Evolutionary conservation across 1,140 invertebrate genomes (phyloP).

Genomic region (Polyergus mexicanus): DNA sequence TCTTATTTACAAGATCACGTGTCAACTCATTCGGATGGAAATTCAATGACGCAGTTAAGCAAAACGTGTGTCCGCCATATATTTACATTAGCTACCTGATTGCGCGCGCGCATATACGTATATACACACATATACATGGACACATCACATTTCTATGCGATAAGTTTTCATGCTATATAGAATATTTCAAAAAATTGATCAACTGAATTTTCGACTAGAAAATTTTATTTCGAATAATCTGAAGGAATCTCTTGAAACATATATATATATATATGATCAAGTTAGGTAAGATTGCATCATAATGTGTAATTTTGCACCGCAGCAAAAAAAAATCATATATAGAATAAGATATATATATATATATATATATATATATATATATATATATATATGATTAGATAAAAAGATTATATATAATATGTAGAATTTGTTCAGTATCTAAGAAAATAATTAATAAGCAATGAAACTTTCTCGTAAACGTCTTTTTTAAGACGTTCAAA

Average conservation of each 20-base stretch:
- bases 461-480: not conserved
- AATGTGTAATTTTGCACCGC: not conserved
- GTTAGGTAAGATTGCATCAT: constrained; percentile 8
- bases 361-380: too few relatives aligned
- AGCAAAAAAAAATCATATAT: not conserved
- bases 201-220: constrained; percentile 4
- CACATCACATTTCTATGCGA: not conserved
- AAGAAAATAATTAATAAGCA: constrained; percentile 16
- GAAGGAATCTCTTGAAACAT: not conserved
- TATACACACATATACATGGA: too few relatives aligned
- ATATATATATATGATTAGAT: not conserved
- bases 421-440: not conserved
- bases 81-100: constrained; percentile 16
- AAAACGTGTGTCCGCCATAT: not conserved
- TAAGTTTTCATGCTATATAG: not conserved
- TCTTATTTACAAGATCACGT: constrained; percentile 12
- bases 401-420: not conserved
- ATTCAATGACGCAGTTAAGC: constrained; percentile 47
- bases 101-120: not conserved
- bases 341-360: not conserved
- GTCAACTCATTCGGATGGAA: constrained; percentile 5
- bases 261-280: not conserved
- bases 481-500: not conserved
- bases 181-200: not conserved
- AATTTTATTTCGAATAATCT: not conserved